Percentiles rank a stretch among this genome's conserved stretches.
phyloP scores from a whole-genome alignment of 2,797 vertebrate genomes.

The Hemitrygon akajei region DNA sequence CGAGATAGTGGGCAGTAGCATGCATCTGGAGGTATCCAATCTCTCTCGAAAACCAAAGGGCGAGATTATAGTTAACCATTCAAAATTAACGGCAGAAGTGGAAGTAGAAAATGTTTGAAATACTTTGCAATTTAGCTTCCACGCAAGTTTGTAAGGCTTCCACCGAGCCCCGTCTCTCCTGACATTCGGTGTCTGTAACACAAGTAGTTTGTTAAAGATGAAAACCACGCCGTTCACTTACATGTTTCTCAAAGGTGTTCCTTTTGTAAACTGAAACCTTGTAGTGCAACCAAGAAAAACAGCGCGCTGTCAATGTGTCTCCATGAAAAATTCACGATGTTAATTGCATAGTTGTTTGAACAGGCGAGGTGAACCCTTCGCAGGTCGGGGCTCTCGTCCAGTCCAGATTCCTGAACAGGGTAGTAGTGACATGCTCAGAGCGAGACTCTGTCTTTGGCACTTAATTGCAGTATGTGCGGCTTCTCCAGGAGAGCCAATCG shows the following conservation, averaged over 20 bases:
- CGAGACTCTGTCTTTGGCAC: background rate
- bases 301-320: slow-evolving; percentile 23
- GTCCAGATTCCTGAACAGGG: background rate
- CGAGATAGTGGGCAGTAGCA: background rate
- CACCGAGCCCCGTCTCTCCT: background rate
- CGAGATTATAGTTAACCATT: slow-evolving; percentile 13
- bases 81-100: background rate
- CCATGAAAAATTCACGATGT: slow-evolving; percentile 34
- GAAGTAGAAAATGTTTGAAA: slow-evolving; percentile 2
- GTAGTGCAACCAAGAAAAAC: slow-evolving; percentile 36
- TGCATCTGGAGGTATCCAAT: slow-evolving; percentile 41
- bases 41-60: slow-evolving; percentile 50
- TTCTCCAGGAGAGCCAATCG: background rate
- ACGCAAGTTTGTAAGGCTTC: background rate
- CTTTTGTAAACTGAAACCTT: background rate
- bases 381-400: background rate
- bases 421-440: background rate
- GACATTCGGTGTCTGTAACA: background rate
- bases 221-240: background rate
- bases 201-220: background rate
- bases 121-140: background rate
- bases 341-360: slow-evolving; percentile 39
- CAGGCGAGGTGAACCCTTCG: slow-evolving; percentile 41
- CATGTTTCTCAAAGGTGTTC: background rate
- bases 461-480: background rate